These are phyloP conservation scores for Petrocephalus zakoni DNA, from an alignment of 2,113 vertebrate species.

Conservation along the genomic window DNA sequence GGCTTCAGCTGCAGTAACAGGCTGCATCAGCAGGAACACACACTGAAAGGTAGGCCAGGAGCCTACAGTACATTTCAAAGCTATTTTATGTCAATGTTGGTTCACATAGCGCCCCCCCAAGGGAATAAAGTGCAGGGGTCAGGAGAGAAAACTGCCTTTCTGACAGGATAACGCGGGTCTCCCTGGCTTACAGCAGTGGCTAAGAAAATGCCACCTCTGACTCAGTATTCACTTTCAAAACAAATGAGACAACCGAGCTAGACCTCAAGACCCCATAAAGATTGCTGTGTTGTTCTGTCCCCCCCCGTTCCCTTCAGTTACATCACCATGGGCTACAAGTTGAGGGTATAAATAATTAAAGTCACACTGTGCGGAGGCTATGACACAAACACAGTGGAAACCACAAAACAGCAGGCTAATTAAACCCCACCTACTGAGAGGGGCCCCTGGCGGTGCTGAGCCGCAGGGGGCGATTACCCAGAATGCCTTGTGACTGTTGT, in stretches of 20 bases:
- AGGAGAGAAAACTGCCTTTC: not conserved
- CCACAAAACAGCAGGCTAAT: constrained; percentile 21
- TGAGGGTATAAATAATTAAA: constrained; percentile 28
- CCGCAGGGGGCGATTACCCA: constrained; percentile 16
- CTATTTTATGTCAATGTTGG: constrained; percentile 30
- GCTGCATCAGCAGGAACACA: constrained; percentile 33
- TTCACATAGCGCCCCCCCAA: not conserved
- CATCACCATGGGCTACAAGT: constrained; percentile 7
- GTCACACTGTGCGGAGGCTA: not conserved
- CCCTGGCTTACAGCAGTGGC: not conserved
- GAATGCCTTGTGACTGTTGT: not conserved
- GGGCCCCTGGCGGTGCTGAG: not conserved
- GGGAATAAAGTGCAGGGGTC: not conserved
- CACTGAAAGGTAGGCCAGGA: constrained; percentile 12
- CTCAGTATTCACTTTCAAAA: not conserved
- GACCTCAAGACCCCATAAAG: not conserved
- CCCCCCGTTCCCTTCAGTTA: constrained; percentile 5
- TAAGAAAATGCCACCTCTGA: not conserved
- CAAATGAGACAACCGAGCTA: constrained; percentile 13
- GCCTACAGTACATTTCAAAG: constrained; percentile 29
- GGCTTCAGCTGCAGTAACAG: constrained; percentile 24
- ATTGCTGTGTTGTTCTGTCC: not conserved
- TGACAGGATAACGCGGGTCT: not conserved
- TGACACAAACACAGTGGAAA: constrained; percentile 14
- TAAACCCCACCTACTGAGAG: constrained; percentile 27